Percentiles rank a stretch among this genome's conserved stretches.
Conservation (phyloP, 2,888 invertebrate species). For the Stictocephala bisonia region DNA sequence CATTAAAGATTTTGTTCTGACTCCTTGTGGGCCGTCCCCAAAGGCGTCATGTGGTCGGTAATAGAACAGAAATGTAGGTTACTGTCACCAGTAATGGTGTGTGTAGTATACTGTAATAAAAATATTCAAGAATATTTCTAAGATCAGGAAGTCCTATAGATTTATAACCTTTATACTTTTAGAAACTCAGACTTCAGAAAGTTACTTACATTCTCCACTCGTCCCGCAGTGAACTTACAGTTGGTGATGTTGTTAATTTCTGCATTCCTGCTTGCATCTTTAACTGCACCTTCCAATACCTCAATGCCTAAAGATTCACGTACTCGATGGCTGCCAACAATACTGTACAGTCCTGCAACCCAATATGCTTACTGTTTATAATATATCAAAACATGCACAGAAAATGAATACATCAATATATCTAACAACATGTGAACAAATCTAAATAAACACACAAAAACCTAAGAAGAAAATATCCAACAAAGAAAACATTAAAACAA, state of each 20-base stretch:
- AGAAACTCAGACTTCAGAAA: background rate
- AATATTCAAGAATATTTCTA: no score
- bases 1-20: no score
- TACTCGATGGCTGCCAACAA: slow-evolving; percentile 60
- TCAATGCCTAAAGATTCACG: slow-evolving; percentile 80
- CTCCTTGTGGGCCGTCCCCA: no score
- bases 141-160: slow-evolving; percentile 9
- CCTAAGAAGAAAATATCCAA: no score
- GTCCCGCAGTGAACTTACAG: slow-evolving; percentile 88
- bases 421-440: no score
- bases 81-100: no score
- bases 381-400: background rate
- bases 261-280: slow-evolving; percentile 92
- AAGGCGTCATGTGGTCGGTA: no score
- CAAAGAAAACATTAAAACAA: no score
- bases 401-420: no score
- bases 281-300: slow-evolving; percentile 83
- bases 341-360: slow-evolving; percentile 64
- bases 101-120: slow-evolving; percentile 72
- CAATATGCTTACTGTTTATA: background rate
- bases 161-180: no score
- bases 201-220: slow-evolving; percentile 78
- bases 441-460: no score
- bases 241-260: slow-evolving; percentile 80
- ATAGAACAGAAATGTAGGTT: no score